Evolutionary conservation across 2,888 invertebrate species (phyloP).

Genomic region (Lithophane leautieri): DNA sequence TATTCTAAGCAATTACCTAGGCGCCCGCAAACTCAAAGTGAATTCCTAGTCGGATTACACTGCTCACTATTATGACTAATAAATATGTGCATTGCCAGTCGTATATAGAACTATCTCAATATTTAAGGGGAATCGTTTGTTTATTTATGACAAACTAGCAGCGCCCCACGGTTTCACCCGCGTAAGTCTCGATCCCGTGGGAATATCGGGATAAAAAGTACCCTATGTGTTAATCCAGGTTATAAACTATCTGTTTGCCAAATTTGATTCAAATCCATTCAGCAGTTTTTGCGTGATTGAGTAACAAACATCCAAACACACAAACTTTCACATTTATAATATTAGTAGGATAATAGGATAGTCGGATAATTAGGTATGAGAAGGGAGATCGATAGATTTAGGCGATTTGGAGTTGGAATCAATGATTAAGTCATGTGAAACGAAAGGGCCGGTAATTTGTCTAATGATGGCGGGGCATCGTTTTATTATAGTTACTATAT

Average conservation of each 20-base stretch:
- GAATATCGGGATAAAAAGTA: too few relatives aligned
- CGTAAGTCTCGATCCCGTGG: too few relatives aligned
- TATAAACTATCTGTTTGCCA: too few relatives aligned
- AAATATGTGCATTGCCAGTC: conserved; percentile 24
- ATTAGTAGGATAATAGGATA: too few relatives aligned
- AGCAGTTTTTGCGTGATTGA: too few relatives aligned
- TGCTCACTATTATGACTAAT: conserved; percentile 21
- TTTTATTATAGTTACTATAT: too few relatives aligned
- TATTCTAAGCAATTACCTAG: conserved; percentile 28
- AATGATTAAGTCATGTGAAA: conserved; percentile 9
- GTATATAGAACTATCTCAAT: conserved; percentile 22
- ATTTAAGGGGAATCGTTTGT: conserved; percentile 24
- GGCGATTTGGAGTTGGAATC: conserved; percentile 12
- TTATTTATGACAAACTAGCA: conserved; percentile 16
- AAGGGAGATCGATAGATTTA: conserved; percentile 7
- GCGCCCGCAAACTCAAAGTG: conserved; percentile 46
- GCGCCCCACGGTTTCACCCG: too few relatives aligned
- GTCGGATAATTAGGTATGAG: conserved; percentile 4
- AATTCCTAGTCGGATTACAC: conserved; percentile 24
- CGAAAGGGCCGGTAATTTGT: background rate
- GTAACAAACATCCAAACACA: too few relatives aligned
- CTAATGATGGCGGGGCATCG: background rate
- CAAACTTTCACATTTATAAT: too few relatives aligned
- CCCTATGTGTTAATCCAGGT: too few relatives aligned
- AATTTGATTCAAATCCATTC: too few relatives aligned